These are phyloP conservation scores for Zaprionus gabonicus DNA, from an alignment of 1,140 invertebrate species.

Conservation along the genomic window DNA sequence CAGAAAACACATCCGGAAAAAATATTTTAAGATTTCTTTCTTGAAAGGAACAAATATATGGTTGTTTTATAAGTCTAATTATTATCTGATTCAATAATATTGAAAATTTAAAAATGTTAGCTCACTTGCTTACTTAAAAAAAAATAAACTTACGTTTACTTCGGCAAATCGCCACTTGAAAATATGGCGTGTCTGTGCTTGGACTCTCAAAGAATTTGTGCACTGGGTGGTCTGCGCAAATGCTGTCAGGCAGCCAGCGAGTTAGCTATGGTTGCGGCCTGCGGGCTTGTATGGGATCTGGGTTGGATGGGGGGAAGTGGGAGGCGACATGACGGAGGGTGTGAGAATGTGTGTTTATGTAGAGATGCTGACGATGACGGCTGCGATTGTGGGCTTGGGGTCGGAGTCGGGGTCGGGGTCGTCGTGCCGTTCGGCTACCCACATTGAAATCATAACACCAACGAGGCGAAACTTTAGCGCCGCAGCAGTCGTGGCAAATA, in stretches of 20 bases:
- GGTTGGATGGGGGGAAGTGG: constrained; percentile 22
- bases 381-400: constrained; percentile 38
- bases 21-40: too few relatives aligned
- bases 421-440: constrained; percentile 77
- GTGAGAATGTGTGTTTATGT: constrained; percentile 11
- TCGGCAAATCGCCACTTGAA: background rate
- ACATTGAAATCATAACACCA: constrained; percentile 82
- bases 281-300: constrained; percentile 43
- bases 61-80: too few relatives aligned
- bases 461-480: constrained; percentile 79
- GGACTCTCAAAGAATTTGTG: constrained; percentile 29
- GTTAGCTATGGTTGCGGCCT: constrained; percentile 70
- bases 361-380: constrained; percentile 56
- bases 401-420: constrained; percentile 54
- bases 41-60: too few relatives aligned
- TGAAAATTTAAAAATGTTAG: background rate
- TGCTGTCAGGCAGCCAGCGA: constrained; percentile 64
- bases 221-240: constrained; percentile 68
- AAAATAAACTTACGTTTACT: background rate
- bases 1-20: too few relatives aligned
- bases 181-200: background rate
- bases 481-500: constrained; percentile 78
- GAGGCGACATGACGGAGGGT: constrained; percentile 5
- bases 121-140: too few relatives aligned
- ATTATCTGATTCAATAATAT: background rate